A percentile compares a stretch with the other conserved stretches of the same genome.
Conservation (phyloP, 35 echinoderm and acorn worm species). For the Diadema setosum region DNA sequence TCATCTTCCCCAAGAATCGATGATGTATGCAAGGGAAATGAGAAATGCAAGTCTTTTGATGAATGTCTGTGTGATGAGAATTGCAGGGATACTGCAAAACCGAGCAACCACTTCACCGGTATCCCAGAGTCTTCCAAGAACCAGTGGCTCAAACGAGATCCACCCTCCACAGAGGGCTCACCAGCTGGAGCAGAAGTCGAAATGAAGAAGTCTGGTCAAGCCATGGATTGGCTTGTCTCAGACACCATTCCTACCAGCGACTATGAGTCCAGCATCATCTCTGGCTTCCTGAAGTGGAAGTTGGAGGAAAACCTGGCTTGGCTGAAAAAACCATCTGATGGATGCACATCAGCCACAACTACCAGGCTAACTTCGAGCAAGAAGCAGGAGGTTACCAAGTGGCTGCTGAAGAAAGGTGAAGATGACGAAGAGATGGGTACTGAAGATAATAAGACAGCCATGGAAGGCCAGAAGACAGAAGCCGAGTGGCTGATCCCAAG, state of each 20-base stretch:
- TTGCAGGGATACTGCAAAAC: not conserved
- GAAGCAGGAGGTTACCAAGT: not conserved
- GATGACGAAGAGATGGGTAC: not conserved
- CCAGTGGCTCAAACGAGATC: not conserved
- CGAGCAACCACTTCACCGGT: not conserved
- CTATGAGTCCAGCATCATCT: not conserved
- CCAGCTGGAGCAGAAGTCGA: not conserved
- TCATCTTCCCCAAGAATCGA: not conserved
- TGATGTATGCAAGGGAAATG: not conserved
- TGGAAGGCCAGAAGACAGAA: not conserved
- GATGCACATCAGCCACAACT: no score
- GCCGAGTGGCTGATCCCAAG: not conserved
- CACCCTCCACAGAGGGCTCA: not conserved
- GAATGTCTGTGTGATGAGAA: slow-evolving; percentile 4
- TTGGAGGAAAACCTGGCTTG: not conserved
- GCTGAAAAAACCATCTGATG: no score
- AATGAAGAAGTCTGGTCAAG: not conserved
- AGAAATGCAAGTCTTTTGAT: slow-evolving; percentile 1
- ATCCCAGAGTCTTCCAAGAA: not conserved
- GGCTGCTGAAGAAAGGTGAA: not conserved
- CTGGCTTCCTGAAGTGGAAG: not conserved
- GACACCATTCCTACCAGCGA: not conserved
- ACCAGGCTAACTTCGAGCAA: no score
- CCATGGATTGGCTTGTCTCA: not conserved
- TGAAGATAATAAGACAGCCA: not conserved